A percentile compares a stretch with the other conserved stretches of the same genome.
Conservation (phyloP, 2,888 invertebrate species). For the Exephanes ischioxanthus region DNA sequence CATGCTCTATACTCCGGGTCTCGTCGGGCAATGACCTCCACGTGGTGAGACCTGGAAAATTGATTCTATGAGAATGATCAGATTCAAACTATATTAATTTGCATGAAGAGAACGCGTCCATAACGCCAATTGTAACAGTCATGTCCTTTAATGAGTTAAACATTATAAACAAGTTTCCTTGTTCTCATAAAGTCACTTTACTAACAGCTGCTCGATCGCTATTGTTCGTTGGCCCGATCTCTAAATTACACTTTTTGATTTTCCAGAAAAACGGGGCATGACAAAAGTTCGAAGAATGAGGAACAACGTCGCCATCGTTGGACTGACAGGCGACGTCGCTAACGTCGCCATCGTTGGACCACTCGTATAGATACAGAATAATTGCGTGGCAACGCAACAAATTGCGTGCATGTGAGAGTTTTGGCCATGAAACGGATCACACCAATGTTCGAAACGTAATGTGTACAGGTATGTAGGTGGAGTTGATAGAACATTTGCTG, state of each 20-base stretch:
- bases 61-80: constrained; percentile 2
- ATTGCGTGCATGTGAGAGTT: too few species aligned
- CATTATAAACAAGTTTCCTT: not conserved
- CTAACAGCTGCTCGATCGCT: not conserved
- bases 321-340: too few species aligned
- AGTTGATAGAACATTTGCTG: too few species aligned
- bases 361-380: too few species aligned
- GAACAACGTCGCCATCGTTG: too few species aligned
- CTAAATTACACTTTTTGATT: not conserved
- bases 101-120: not conserved
- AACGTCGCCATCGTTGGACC: too few species aligned
- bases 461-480: too few species aligned
- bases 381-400: too few species aligned
- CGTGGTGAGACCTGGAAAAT: not conserved
- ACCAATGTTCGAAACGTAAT: too few species aligned
- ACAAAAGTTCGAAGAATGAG: too few species aligned
- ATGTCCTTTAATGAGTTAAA: not conserved
- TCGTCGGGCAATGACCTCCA: not conserved
- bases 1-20: not conserved
- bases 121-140: not conserved
- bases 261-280: not conserved
- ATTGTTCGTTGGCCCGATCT: not conserved
- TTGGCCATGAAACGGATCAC: too few species aligned
- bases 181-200: not conserved
- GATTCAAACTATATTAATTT: not conserved